phyloP scores from a whole-genome alignment of 2,888 invertebrate genomes.

The Pachymerium ferrugineum region DNA sequence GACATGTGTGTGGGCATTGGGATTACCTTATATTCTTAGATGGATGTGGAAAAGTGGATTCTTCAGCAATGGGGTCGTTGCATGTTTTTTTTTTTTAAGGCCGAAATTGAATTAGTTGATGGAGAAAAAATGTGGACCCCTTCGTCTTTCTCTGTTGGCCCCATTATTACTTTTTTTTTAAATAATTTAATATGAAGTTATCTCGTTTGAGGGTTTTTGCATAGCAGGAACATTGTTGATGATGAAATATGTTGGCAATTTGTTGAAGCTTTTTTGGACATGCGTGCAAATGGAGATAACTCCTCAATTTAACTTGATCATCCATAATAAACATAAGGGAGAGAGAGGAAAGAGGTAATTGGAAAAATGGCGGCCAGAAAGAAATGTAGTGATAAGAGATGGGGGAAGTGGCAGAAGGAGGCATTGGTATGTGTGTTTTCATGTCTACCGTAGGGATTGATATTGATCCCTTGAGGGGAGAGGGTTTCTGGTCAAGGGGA shows the following conservation, averaged over 20 bases:
- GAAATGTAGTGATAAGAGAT: background rate
- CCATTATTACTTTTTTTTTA: too few species aligned
- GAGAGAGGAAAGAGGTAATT: background rate
- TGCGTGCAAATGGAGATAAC: conserved; percentile 27
- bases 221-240: background rate
- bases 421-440: background rate
- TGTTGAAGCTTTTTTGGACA: conserved; percentile 6
- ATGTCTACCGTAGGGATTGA: background rate
- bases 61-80: too few species aligned
- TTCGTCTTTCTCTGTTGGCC: too few species aligned
- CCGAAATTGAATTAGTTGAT: background rate
- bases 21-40: background rate
- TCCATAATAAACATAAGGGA: conserved; percentile 11
- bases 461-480: conserved; percentile 1
- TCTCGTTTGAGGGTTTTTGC: background rate
- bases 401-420: background rate
- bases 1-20: background rate
- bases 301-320: background rate
- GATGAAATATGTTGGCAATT: conserved; percentile 15
- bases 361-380: background rate
- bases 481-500: background rate
- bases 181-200: conserved; percentile 10
- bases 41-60: background rate
- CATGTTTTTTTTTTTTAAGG: background rate
- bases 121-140: too few species aligned